Base-by-base conservation (phyloP, 2,113 vertebrate genomes). In the Chaetura pelagica region DNA sequence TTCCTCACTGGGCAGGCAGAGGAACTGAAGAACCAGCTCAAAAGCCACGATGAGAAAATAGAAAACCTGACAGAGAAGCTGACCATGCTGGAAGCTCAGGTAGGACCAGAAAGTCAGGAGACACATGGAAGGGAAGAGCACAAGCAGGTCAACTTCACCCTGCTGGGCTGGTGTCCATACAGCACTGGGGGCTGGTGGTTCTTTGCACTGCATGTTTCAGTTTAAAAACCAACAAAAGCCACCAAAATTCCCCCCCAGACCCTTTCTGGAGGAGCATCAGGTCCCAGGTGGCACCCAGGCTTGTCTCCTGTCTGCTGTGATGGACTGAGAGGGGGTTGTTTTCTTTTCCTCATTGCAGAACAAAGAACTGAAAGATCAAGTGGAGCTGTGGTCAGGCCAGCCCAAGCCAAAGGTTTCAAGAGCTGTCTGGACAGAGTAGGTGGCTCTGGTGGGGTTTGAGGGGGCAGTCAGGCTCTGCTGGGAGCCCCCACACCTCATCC, bases 1-100 rank as follows among this genome's bases (percentile, higher is more conserved):
- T 51, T 95, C 42, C 51, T 82, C 20, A 51, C 68, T 89, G 44
- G 44, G 48, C 89, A 98, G 98, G 97, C 95, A 32, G 97, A 98
- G 90, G 96, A 89, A 48, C 78, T 98, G 85, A 98, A 98, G 62
- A 86, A 72, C 0, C 59, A 96, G n/a, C 79, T 98, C 58, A 84
- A 93, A 69, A 96, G 93, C 44, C 98, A 98, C 94, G 98, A 98
- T 73, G n/a, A 91, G 79, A 96, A 59, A 54, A 98, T 98, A 40
- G 94, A 94, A 77, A 59, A 59, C 76, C 91, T 98, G 57, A 97
- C 96, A 48, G 97, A 98, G 86, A 97, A 96, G 83, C 81, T 98
- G 46, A 81, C 42, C 5, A 9, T 64, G 0, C 96, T 98, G 20
- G 97, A 98, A 95, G 87, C 90, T 14, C 96, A 98, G 98, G 98